These are phyloP conservation scores for Cyanistes caeruleus DNA, from an alignment of 2,113 vertebrate species.

Conservation along the genomic window DNA sequence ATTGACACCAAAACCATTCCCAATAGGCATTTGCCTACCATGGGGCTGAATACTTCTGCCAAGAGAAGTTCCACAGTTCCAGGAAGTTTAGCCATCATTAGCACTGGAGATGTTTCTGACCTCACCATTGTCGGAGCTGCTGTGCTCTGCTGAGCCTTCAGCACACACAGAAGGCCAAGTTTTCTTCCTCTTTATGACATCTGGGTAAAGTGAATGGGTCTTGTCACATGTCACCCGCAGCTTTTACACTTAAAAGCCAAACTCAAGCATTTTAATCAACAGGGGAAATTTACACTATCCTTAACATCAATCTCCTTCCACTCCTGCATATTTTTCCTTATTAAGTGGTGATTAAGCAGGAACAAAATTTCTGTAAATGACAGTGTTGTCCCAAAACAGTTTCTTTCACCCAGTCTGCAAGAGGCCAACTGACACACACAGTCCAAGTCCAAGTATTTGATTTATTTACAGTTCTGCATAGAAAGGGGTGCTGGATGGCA, in stretches of 20 bases:
- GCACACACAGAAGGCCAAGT: background rate
- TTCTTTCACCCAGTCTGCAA: rapidly evolving
- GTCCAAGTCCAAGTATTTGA: background rate
- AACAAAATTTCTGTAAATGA: rapidly evolving
- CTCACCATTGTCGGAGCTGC: background rate
- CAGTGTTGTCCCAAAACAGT: background rate
- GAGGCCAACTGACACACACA: background rate
- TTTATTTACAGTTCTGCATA: background rate
- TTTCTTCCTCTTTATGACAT: background rate
- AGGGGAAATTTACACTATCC: background rate
- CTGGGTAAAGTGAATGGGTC: rapidly evolving
- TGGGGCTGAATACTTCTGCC: background rate
- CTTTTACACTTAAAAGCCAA: background rate
- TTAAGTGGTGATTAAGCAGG: too few relatives aligned
- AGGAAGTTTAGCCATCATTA: background rate
- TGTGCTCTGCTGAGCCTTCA: background rate
- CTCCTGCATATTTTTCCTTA: rapidly evolving
- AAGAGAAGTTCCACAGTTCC: background rate
- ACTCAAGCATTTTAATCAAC: background rate
- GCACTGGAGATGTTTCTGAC: background rate
- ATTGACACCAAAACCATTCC: background rate
- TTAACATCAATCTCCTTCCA: background rate
- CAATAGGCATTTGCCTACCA: background rate
- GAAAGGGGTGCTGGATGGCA: background rate
- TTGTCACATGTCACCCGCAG: rapidly evolving